Evolutionary conservation across 2,797 vertebrate species (phyloP), one percentile per base, ranked within the genome.

Genomic region (Coracias cyanogaster): DNA sequence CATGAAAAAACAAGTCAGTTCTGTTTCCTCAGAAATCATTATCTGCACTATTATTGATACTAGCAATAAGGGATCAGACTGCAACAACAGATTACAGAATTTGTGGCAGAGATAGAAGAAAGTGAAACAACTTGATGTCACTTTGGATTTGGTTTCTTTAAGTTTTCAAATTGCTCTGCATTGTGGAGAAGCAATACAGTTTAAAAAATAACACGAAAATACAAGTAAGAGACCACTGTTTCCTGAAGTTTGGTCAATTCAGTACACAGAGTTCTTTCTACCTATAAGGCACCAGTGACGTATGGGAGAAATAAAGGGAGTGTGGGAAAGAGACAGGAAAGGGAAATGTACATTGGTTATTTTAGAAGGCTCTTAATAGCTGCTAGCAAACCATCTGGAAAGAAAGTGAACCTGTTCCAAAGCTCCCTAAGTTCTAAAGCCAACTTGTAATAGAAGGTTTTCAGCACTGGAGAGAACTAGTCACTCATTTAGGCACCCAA

Each of bases 331-430:
- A 90, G 35, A 90, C 1, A 10, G 41, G 51, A 84, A 94, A 86
- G 71, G 62, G 64, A 96, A 93, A 86, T 55, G 66, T 73, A 76
- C 28, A 41, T 39, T 43, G 82, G 54, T 88, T 91, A 70, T 70
- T 94, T 96, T 37, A 83, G 77, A 93, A 82, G 66, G 45, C 6
- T 91, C 60, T 48, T 91, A 91, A 91, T 71, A 91, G 45, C 64
- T 82, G 31, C 67, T 86, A 87, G 43, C 43, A 93, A 88, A 81
- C n/a, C 88, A 69, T 65, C 20, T 73, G 49, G 55, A 33, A 72
- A 65, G 86, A 77, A 76, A 51, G 21, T 21, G 25, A 93, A 90
- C 3, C 6, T 11, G 28, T 74, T 95, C 73, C 90, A 95, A 94
- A 61, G 46, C 10, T 49, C 67, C 43, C 18, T 41, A 43, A 22